Evolutionary conservation across 2,113 vertebrate genomes (phyloP).

Genomic region (Periophthalmodon schlosseri): DNA sequence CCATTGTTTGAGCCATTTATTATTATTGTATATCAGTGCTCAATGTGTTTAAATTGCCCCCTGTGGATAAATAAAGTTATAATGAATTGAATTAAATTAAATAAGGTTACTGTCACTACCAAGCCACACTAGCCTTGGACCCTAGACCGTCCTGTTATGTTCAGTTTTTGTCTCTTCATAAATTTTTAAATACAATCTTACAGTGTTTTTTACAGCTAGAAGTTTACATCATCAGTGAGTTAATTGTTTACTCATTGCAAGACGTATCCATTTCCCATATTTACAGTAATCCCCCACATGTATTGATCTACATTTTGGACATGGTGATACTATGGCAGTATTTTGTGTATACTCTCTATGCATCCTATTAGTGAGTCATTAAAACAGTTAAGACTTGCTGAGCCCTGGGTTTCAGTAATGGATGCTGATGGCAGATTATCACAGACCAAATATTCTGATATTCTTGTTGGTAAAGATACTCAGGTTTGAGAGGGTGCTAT

Average conservation of each 20-base stretch:
- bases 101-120: too few species aligned
- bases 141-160: background rate
- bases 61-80: too few species aligned
- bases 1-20: too few species aligned
- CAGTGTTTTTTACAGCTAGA: too few species aligned
- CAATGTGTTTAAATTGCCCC: too few species aligned
- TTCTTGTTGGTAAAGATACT: conserved; percentile 21
- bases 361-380: conserved; percentile 45
- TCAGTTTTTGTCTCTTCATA: too few species aligned
- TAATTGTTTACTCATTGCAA: background rate
- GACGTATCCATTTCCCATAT: background rate
- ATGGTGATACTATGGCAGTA: background rate
- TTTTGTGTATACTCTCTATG: background rate
- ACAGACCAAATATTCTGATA: conserved; percentile 33
- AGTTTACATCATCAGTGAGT: too few species aligned
- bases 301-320: background rate
- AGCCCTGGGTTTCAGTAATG: conserved; percentile 18
- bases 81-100: too few species aligned
- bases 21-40: too few species aligned
- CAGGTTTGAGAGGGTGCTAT: conserved; percentile 35
- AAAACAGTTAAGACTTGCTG: conserved; percentile 31
- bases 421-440: conserved; percentile 28
- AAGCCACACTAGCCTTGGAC: background rate
- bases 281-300: background rate
- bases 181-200: too few species aligned